phyloP scores from a whole-genome alignment of 1,140 invertebrate genomes.

The Caenorhabditis inopinata region DNA sequence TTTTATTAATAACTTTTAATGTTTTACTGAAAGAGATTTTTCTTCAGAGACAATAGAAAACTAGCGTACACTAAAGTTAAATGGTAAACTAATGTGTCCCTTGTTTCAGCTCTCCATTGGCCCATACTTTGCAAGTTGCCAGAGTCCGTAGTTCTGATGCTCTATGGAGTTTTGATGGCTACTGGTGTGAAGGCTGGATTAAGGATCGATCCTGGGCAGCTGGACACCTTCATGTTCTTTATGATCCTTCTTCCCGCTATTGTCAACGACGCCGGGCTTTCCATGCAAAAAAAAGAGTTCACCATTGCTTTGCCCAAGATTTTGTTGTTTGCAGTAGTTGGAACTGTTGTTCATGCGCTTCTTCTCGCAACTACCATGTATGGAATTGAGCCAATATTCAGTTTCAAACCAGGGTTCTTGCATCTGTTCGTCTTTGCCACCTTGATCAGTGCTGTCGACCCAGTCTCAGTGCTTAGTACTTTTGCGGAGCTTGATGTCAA shows the following conservation, averaged over 20 bases:
- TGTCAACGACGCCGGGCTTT: slow-evolving; percentile 95
- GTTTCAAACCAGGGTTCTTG: slow-evolving; percentile 66
- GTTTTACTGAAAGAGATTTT: too few species aligned
- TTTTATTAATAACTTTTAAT: too few species aligned
- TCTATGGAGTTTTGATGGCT: slow-evolving; percentile 6
- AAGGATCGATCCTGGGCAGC: not conserved
- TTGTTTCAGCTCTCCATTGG: slow-evolving; percentile 24
- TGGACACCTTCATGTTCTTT: slow-evolving; percentile 75
- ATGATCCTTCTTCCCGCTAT: slow-evolving; percentile 93
- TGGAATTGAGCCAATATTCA: not conserved
- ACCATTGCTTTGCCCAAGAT: slow-evolving; percentile 93
- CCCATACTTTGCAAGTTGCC: not conserved
- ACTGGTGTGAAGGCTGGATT: not conserved
- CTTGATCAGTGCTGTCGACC: slow-evolving; percentile 96
- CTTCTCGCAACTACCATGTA: not conserved
- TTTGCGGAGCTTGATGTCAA: slow-evolving; percentile 97
- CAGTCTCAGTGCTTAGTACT: slow-evolving; percentile 93
- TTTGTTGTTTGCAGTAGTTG: slow-evolving; percentile 88
- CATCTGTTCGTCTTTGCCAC: slow-evolving; percentile 88
- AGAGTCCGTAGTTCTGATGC: slow-evolving; percentile 14
- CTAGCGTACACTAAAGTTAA: too few species aligned
- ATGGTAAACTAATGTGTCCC: too few species aligned
- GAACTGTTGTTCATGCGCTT: slow-evolving; percentile 71
- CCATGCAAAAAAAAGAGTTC: slow-evolving; percentile 74
- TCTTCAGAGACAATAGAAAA: too few species aligned